Conservation (phyloP, 92 coral and sea anemone species). For the Nematostella vectensis region DNA sequence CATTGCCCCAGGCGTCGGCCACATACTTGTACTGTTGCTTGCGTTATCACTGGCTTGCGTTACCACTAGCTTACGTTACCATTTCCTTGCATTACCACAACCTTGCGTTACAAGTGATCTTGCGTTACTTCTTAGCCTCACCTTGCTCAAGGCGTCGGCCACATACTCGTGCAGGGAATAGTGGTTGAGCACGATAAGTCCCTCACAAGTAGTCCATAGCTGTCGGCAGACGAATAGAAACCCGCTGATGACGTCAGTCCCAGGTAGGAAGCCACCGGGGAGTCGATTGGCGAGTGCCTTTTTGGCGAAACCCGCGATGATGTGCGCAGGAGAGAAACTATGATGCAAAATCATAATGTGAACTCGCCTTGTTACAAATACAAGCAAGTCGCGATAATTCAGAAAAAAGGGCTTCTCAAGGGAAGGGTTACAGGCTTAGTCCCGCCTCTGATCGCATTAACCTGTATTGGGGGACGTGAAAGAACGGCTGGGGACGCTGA, state of each 20-base stretch:
- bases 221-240: constrained; percentile 92
- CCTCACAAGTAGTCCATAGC: constrained; percentile 92
- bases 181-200: constrained; percentile 75
- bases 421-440: no score
- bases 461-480: no score
- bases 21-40: no score
- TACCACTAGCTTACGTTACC: no score
- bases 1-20: no score
- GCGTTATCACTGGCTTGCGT: no score
- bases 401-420: background rate
- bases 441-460: no score
- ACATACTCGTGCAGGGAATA: constrained; percentile 84
- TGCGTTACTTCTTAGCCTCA: constrained; percentile 4
- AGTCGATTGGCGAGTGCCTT: constrained; percentile 73
- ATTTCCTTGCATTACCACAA: no score
- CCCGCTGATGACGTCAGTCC: constrained; percentile 73
- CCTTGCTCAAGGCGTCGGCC: constrained; percentile 89
- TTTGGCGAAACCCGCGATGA: constrained; percentile 86
- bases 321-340: constrained; percentile 92
- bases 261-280: constrained; percentile 52
- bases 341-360: background rate
- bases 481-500: no score
- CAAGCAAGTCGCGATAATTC: background rate
- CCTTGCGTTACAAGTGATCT: no score
- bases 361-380: no score